Conservation (phyloP, 2,888 invertebrate species). For the Labia minor region DNA sequence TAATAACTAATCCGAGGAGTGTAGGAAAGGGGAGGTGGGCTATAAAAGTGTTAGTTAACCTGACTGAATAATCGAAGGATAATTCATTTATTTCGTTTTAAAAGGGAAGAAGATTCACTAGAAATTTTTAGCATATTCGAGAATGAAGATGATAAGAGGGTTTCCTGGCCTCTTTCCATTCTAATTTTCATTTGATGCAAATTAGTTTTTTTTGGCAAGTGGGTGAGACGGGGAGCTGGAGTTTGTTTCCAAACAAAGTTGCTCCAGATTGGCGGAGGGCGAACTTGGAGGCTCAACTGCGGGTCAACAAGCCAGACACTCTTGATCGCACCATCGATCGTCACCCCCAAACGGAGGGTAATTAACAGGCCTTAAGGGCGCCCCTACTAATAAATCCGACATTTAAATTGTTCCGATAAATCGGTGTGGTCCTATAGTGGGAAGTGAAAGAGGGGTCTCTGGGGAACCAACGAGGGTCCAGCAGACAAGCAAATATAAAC, state of each 20-base stretch:
- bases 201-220: neutral
- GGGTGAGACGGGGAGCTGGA: neutral
- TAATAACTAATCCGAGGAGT: neutral
- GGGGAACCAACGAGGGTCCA: no score
- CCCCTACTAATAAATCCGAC: neutral
- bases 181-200: constrained; percentile 7
- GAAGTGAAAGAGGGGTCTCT: no score
- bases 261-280: neutral
- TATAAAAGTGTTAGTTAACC: neutral
- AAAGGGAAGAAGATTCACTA: neutral
- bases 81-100: neutral
- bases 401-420: neutral
- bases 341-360: neutral
- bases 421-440: neutral
- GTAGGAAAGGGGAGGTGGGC: neutral
- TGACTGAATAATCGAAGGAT: neutral
- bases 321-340: constrained; percentile 3
- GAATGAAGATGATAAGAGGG: neutral
- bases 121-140: neutral
- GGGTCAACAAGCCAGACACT: constrained; percentile 8
- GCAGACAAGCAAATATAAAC: no score
- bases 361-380: constrained; percentile 6
- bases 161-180: neutral
- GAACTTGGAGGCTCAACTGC: neutral
- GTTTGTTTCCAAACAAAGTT: constrained; percentile 13